A percentile compares a stretch with the other conserved stretches of the same genome.
These are phyloP conservation scores for Silurus meridionalis DNA, from an alignment of 2,113 vertebrate genomes.

Conservation along the genomic window DNA sequence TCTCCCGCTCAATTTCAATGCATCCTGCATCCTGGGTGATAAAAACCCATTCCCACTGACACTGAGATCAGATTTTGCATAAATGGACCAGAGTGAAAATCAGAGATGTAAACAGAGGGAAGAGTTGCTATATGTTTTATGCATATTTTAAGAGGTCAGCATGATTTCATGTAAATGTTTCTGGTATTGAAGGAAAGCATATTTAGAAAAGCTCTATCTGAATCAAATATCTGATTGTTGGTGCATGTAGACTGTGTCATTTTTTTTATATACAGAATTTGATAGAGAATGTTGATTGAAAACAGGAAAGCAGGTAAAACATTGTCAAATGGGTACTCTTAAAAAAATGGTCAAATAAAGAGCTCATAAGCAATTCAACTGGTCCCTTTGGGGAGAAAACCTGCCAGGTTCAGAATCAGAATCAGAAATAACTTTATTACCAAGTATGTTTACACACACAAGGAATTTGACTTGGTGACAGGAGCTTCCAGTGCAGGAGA, in stretches of 20 bases:
- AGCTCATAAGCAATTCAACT: not conserved
- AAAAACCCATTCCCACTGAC: slow-evolving; percentile 32
- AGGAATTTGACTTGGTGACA: too few species aligned
- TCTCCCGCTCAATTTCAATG: not conserved
- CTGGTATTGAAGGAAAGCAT: not conserved
- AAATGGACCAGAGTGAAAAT: slow-evolving; percentile 32
- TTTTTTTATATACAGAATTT: not conserved
- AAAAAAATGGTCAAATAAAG: not conserved
- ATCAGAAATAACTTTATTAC: too few species aligned
- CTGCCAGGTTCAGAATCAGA: not conserved
- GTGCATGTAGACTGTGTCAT: not conserved
- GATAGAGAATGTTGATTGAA: not conserved
- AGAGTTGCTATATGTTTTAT: not conserved
- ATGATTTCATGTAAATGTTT: not conserved
- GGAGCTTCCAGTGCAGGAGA: too few species aligned
- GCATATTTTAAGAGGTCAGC: not conserved
- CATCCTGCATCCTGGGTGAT: not conserved
- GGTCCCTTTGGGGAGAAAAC: not conserved
- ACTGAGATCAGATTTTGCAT: slow-evolving; percentile 36
- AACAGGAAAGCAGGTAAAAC: not conserved
- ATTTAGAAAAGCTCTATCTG: not conserved
- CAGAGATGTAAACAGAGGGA: slow-evolving; percentile 29
- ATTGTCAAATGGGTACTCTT: not conserved
- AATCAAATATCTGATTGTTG: slow-evolving; percentile 4
- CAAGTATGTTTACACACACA: too few species aligned